phyloP scores from a whole-genome alignment of 2,888 invertebrate genomes.

The Dione vanillae region DNA sequence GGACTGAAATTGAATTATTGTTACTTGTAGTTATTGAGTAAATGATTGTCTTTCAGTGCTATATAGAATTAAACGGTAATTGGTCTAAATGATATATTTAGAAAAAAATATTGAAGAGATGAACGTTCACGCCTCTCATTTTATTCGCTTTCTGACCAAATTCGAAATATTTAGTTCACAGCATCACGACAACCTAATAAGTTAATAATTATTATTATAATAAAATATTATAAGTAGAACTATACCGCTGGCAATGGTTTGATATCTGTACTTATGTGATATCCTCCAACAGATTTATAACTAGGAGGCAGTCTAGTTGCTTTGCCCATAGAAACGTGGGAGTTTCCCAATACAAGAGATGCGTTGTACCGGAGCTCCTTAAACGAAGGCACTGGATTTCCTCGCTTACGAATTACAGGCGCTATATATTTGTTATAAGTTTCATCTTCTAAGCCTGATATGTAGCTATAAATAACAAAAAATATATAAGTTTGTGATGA shows the following conservation, averaged over 20 bases:
- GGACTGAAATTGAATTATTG: no score
- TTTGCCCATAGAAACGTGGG: constrained; percentile 59
- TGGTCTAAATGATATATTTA: no score
- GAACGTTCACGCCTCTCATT: no score
- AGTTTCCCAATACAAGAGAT: constrained; percentile 65
- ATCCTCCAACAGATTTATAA: constrained; percentile 64
- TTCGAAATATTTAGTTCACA: neutral
- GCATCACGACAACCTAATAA: no score
- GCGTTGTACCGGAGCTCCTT: constrained; percentile 53
- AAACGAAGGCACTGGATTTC: constrained; percentile 17
- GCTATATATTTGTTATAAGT: constrained; percentile 30
- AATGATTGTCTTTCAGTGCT: no score
- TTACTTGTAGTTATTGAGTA: no score
- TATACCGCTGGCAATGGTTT: constrained; percentile 59
- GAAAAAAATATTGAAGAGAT: no score
- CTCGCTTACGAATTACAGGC: constrained; percentile 28
- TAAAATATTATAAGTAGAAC: no score
- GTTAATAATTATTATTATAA: no score
- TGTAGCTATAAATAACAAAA: constrained; percentile 33
- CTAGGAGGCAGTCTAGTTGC: constrained; percentile 59
- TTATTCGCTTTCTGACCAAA: neutral
- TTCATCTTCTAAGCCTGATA: constrained; percentile 41
- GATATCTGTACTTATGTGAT: constrained; percentile 60
- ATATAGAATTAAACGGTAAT: no score
- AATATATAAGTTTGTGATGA: no score